Base-by-base conservation (phyloP, 1,140 invertebrate species). In the Dryas iulia region DNA sequence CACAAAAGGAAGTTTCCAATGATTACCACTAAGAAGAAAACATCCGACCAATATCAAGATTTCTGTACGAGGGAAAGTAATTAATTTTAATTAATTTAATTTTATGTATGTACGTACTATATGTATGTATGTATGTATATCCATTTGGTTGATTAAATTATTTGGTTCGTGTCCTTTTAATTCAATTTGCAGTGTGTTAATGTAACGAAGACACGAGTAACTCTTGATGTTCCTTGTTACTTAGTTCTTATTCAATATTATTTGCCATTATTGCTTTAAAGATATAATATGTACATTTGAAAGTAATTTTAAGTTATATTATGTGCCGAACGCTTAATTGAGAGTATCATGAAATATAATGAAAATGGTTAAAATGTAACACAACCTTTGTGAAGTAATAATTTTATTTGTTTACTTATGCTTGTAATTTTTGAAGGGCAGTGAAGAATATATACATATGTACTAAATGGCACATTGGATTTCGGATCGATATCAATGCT, bases 1-100 rank as follows among this genome's bases (percentile, higher is more conserved):
- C 35, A 52, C 57, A 66, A 66, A 47, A 66, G 64, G 64, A 28
- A 59, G 26, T 21, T 31, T 47, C 35, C 8, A 54, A 35, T 65
- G 63, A 65, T 64, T 64, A 64, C 62, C 23, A 56, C 35, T 12
- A 11, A 23, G 31, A 52, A 24, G 59, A 47, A 47, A 39, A 59
- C 18, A 59, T 25, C 2, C 10, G 18, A 3, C 10, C 21, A 30
- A 30, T 62, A 62, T 47, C 28, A 30, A 52, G 39, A 53, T 61
- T 61, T 47, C 24, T 47, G 2, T 21, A 10, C 39, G 7, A 47
- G 18, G n/a, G n/a, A 39, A 8, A 39, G 33, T 39, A 39, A 39
- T 39, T 39, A 39, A 18, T 39, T 21, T 21, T 47, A 47, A 47
- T 47, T 18, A 18, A 21, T 18, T 47, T 21, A 21, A 47, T 21